A percentile compares a stretch with the other conserved stretches of the same genome.
These are phyloP conservation scores for Philereme transversata DNA, from an alignment of 2,888 invertebrate genomes.

Conservation along the genomic window DNA sequence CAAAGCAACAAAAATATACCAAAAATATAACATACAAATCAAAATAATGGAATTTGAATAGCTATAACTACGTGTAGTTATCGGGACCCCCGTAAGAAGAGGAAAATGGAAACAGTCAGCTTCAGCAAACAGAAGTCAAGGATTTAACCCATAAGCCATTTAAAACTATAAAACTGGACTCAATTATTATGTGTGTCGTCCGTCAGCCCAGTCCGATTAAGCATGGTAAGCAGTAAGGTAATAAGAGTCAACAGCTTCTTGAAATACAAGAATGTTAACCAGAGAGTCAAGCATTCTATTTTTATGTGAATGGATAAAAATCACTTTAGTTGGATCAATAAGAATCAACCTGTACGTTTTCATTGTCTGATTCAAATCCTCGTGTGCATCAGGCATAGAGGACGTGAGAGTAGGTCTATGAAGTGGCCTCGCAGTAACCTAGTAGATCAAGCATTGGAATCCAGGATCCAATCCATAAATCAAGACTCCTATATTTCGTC, in stretches of 20 bases:
- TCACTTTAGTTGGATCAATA: too few relatives aligned
- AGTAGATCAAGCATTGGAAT: too few relatives aligned
- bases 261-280: conserved; percentile 1
- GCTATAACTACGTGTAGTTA: not conserved
- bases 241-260: conserved; percentile 23
- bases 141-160: conserved; percentile 3
- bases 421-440: too few relatives aligned
- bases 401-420: too few relatives aligned
- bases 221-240: conserved; percentile 61
- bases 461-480: too few relatives aligned
- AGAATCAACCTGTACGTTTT: too few relatives aligned
- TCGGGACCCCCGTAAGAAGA: not conserved
- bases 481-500: too few relatives aligned
- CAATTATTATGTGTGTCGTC: conserved; percentile 55
- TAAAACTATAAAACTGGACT: conserved; percentile 10
- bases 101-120: not conserved
- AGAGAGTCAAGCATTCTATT: too few relatives aligned
- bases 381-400: too few relatives aligned
- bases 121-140: conserved; percentile 2
- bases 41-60: not conserved
- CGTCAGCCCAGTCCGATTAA: conserved; percentile 74
- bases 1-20: not conserved
- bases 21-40: too few relatives aligned
- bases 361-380: too few relatives aligned
- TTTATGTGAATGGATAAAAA: too few relatives aligned